A percentile compares a stretch with the other conserved stretches of the same genome.
These are phyloP conservation scores for Dynastes grantii DNA, from an alignment of 2,888 invertebrate species.

Conservation along the genomic window DNA sequence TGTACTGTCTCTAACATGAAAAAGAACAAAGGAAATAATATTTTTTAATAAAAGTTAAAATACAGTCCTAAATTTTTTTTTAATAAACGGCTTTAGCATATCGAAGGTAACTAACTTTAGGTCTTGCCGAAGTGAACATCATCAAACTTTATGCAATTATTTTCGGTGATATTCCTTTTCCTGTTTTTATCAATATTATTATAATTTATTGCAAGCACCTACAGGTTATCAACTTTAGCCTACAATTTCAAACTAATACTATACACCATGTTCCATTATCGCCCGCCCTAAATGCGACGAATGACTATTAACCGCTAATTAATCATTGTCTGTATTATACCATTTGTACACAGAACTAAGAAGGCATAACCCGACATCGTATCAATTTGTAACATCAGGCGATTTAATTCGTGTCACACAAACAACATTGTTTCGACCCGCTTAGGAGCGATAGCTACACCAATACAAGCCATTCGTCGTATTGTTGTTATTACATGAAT, in stretches of 20 bases:
- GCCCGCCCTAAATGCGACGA: conserved; percentile 10
- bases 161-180: no score
- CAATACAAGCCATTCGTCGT: background rate
- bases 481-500: conserved; percentile 63
- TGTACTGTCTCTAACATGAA: no score
- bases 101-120: no score
- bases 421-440: conserved; percentile 21
- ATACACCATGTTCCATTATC: background rate
- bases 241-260: background rate
- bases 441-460: background rate
- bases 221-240: no score
- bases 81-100: no score
- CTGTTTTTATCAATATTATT: no score
- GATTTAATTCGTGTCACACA: conserved; percentile 33
- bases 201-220: no score
- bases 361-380: conserved; percentile 8
- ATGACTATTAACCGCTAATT: conserved; percentile 22
- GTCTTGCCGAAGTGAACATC: no score
- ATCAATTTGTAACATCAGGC: conserved; percentile 10
- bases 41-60: no score
- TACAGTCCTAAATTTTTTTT: no score
- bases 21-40: no score
- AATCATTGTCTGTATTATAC: conserved; percentile 5
- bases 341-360: conserved; percentile 6
- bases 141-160: no score